Conservation (phyloP, 2,113 vertebrate species). For the Typhlomys cinereus region DNA sequence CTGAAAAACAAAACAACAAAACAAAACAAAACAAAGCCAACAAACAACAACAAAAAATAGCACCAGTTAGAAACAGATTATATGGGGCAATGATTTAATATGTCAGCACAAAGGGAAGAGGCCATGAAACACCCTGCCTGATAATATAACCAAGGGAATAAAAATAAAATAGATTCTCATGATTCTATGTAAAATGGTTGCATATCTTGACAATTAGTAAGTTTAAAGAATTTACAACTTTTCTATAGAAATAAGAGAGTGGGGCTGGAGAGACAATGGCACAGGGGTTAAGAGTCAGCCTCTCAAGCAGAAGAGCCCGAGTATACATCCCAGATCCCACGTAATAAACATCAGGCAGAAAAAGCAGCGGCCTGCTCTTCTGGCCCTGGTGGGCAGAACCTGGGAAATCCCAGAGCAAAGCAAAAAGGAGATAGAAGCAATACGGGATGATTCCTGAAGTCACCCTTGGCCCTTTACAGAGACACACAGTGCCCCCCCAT, state of each 20-base stretch:
- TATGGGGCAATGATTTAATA: not conserved
- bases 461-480: no score
- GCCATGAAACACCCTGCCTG: not conserved
- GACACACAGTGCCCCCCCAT: no score
- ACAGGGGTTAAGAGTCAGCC: no score
- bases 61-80: not conserved
- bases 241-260: not conserved
- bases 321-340: no score
- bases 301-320: no score
- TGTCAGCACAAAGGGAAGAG: not conserved
- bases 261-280: no score
- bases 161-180: not conserved
- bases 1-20: not conserved
- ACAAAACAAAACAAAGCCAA: not conserved
- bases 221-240: not conserved
- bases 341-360: no score
- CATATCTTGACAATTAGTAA: not conserved
- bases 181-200: not conserved
- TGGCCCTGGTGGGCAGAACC: no score
- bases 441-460: no score
- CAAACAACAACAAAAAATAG: not conserved
- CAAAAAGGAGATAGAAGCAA: no score
- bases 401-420: no score
- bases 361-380: no score
- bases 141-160: not conserved